These are phyloP conservation scores for Hippocampus barbouri DNA, from an alignment of 2,113 vertebrate species.

Conservation along the genomic window DNA sequence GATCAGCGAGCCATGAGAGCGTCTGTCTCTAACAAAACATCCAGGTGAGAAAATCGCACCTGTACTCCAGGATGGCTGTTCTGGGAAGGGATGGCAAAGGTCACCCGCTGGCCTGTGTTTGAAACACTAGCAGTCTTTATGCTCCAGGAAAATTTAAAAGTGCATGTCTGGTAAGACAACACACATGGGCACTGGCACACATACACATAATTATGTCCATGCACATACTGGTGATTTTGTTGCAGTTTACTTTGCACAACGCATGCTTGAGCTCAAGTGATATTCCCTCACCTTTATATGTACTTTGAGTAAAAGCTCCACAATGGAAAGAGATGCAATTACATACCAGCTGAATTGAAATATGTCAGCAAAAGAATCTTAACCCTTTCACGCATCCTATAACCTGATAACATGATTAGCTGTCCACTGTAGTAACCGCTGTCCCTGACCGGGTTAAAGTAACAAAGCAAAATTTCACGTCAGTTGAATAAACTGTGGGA, in stretches of 20 bases:
- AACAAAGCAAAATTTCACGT: not conserved
- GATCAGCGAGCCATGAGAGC: constrained; percentile 59
- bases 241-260: constrained; percentile 14
- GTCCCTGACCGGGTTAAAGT: not conserved
- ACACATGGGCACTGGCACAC: constrained; percentile 18
- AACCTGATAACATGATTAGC: too few species aligned
- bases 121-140: constrained; percentile 64
- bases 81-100: constrained; percentile 61
- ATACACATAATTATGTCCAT: constrained; percentile 33
- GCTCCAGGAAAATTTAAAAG: constrained; percentile 26
- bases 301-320: constrained; percentile 30
- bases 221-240: constrained; percentile 31
- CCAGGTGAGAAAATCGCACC: constrained; percentile 72
- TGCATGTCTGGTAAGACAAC: constrained; percentile 32
- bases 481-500: constrained; percentile 17
- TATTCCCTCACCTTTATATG: constrained; percentile 45
- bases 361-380: constrained; percentile 1
- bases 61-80: constrained; percentile 51
- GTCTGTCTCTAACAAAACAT: constrained; percentile 61
- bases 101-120: constrained; percentile 42
- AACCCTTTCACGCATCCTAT: too few species aligned
- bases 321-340: constrained; percentile 27
- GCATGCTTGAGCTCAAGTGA: constrained; percentile 17
- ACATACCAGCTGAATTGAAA: constrained; percentile 17
- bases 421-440: too few species aligned